Conservation (phyloP, 2,888 invertebrate species). For the Ophion slaviceki region DNA sequence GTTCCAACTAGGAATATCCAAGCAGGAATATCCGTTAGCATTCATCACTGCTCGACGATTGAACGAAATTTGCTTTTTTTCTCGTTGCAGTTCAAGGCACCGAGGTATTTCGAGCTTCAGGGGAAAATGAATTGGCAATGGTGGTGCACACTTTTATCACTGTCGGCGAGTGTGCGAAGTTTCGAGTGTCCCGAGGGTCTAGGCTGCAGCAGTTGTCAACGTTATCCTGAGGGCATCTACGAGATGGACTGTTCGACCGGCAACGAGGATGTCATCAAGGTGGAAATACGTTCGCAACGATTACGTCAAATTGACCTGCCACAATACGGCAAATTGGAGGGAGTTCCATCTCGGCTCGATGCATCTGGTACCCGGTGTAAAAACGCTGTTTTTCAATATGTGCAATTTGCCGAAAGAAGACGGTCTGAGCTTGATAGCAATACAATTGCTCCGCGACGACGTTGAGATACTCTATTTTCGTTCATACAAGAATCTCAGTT, state of each 20-base stretch:
- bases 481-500: slow-evolving; percentile 66
- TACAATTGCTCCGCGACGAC: slow-evolving; percentile 66
- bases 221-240: slow-evolving; percentile 51
- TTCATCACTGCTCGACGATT: not conserved
- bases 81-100: slow-evolving; percentile 19
- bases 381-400: slow-evolving; percentile 65
- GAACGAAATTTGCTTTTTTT: not conserved
- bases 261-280: slow-evolving; percentile 62
- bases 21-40: no score
- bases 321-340: slow-evolving; percentile 68
- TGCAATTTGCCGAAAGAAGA: slow-evolving; percentile 70
- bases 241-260: slow-evolving; percentile 69
- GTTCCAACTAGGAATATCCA: no score
- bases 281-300: slow-evolving; percentile 66
- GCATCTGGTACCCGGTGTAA: slow-evolving; percentile 19
- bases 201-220: slow-evolving; percentile 65
- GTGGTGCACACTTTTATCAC: slow-evolving; percentile 42
- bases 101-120: not conserved
- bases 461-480: slow-evolving; percentile 69
- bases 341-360: slow-evolving; percentile 67
- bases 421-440: slow-evolving; percentile 69
- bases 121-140: slow-evolving; percentile 51
- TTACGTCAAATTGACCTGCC: slow-evolving; percentile 69
- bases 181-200: slow-evolving; percentile 67
- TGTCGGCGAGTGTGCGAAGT: slow-evolving; percentile 24